Base-by-base conservation (phyloP, 2,797 vertebrate species). In the Gambelia wislizenii region DNA sequence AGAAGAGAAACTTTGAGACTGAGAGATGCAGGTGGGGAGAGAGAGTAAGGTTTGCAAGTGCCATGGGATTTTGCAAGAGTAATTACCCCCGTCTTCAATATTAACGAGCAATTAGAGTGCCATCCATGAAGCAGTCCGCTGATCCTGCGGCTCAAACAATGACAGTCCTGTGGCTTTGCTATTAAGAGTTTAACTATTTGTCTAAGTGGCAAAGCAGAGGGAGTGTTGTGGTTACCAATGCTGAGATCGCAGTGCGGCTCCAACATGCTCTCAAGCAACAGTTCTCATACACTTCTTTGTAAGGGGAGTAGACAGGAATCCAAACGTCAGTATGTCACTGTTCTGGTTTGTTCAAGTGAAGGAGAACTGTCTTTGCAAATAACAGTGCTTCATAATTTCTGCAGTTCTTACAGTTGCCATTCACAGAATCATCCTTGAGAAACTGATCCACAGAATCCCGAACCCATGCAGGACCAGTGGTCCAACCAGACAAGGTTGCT, bases 141-240 rank as follows among this genome's bases (percentile, higher is more conserved):
- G 44, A 33, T 70, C 78, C 69, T 59, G 82, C 56, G 13, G 74
- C 27, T 89, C 52, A 56, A 39, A 78, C 64, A 20, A 3, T 0
- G 0, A 90, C 89, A 13, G 18, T 89, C 22, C 84, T 89, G 89
- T 83, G 69, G 82, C 12, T 42, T 83, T 42, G 25, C 76, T 47
- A 75, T 91, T 87, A 91, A 83, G 84, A 54, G 79, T 36, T 89
- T 84, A 78, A 83, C 84, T 89, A 72, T 84, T 83, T 80, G 80
- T 67, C 64, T 64, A 86, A 92, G 78, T 44, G 42, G 78, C 59
- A 84, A 33, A 88, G 77, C 80, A 30, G 22, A 9, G 27, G 39
- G 25, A 79, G 42, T 52, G n/a, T 76, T 89, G 90, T 59, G 86
- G 87, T 89, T 86, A 74, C 52, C 36, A 18, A 67, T 30, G 61